These are phyloP conservation scores for Mola mola DNA, from an alignment of 2,113 vertebrate genomes.

Conservation along the genomic window DNA sequence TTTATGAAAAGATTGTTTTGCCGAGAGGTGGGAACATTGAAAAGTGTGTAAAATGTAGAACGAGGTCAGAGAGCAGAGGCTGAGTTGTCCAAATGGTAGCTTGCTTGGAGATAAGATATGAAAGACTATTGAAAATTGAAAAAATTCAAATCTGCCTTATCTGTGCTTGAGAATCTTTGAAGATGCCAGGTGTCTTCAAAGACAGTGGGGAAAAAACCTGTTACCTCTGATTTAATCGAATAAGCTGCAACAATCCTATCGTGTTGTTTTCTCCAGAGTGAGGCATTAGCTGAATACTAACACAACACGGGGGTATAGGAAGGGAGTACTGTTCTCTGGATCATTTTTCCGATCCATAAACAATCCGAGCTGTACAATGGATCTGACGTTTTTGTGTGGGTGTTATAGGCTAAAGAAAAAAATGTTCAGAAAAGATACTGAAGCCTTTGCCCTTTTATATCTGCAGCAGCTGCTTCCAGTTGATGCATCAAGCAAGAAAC, in stretches of 20 bases:
- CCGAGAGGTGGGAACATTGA: constrained; percentile 13
- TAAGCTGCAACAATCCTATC: constrained; percentile 35
- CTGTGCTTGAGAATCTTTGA: constrained; percentile 16
- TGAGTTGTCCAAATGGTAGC: constrained; percentile 3
- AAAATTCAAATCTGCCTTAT: constrained; percentile 20
- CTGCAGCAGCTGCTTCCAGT: too few relatives aligned
- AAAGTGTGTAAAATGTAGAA: background rate
- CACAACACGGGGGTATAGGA: background rate
- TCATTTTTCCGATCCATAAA: background rate
- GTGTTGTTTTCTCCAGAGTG: constrained; percentile 14
- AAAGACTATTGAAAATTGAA: constrained; percentile 18
- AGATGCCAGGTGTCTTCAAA: constrained; percentile 36
- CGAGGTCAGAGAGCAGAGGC: constrained; percentile 26
- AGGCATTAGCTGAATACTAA: constrained; percentile 39
- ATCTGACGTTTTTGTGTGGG: constrained; percentile 10
- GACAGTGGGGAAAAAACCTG: constrained; percentile 24
- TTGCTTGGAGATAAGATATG: constrained; percentile 23
- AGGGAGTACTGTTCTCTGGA: background rate
- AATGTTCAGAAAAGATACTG: background rate
- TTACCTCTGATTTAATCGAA: constrained; percentile 46
- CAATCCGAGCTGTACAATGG: background rate
- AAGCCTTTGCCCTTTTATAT: too few relatives aligned
- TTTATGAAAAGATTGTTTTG: constrained; percentile 29
- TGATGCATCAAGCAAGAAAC: too few relatives aligned
- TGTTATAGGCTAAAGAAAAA: background rate